A percentile compares a stretch with the other conserved stretches of the same genome.
phyloP scores from a whole-genome alignment of 64 coral and sea anemone genomes.

The Montipora cactus region DNA sequence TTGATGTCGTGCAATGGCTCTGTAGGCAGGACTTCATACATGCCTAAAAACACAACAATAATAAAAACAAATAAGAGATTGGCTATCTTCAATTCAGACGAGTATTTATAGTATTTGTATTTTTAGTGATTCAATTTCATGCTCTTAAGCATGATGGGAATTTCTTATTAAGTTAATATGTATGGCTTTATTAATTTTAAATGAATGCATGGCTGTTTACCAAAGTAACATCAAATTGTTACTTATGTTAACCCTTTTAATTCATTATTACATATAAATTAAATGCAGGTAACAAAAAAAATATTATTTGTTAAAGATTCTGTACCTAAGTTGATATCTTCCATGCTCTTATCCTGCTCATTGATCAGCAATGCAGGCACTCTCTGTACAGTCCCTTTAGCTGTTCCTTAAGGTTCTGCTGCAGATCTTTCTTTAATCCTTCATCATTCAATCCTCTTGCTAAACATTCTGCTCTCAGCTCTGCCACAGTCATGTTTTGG shows the following conservation, averaged over 20 bases:
- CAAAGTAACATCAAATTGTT: background rate
- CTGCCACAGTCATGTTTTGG: slow-evolving; percentile 10
- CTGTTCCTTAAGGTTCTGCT: slow-evolving; percentile 44
- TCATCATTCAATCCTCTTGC: slow-evolving; percentile 16
- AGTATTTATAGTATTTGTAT: too few species aligned
- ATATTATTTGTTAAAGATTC: background rate
- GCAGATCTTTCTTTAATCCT: slow-evolving; percentile 34
- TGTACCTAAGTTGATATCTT: slow-evolving; percentile 51
- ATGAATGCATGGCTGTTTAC: too few species aligned
- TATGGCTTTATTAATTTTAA: too few species aligned
- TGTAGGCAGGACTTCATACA: slow-evolving; percentile 55
- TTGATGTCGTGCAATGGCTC: slow-evolving; percentile 64
- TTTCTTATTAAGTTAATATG: background rate
- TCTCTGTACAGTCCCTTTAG: slow-evolving; percentile 35
- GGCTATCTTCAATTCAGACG: too few species aligned
- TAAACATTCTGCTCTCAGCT: background rate
- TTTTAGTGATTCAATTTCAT: too few species aligned
- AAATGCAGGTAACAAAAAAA: background rate
- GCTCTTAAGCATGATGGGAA: background rate
- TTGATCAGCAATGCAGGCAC: slow-evolving; percentile 51
- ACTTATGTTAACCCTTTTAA: background rate
- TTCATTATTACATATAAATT: too few species aligned
- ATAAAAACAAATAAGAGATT: background rate
- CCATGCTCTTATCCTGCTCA: background rate
- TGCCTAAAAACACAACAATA: background rate